phyloP scores from a whole-genome alignment of 2,888 invertebrate species.

The Linnaemya vulpina region DNA sequence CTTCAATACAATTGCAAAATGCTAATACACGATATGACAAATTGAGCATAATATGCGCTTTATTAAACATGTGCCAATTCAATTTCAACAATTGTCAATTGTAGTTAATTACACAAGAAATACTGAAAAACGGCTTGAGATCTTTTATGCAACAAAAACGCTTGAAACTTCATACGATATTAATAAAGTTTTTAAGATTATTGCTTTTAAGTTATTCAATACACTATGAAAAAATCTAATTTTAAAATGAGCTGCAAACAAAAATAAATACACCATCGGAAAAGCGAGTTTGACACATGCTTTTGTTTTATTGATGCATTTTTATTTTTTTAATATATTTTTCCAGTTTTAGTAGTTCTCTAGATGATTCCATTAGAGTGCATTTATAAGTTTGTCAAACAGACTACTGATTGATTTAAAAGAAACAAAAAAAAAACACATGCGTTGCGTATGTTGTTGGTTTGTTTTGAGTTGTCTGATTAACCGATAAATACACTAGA shows the following conservation, averaged over 20 bases:
- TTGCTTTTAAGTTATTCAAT: not conserved
- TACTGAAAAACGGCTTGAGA: constrained; percentile 37
- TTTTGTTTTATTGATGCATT: constrained; percentile 20
- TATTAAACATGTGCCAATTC: constrained; percentile 37
- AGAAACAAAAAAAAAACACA: not conserved
- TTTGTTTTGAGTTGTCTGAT: constrained; percentile 35
- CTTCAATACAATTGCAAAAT: constrained; percentile 44
- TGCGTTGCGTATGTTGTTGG: not conserved
- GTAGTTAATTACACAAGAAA: constrained; percentile 37
- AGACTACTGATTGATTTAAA: not conserved
- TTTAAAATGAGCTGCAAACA: constrained; percentile 1
- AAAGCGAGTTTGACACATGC: constrained; percentile 4
- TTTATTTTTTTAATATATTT: constrained; percentile 17
- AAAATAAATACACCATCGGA: constrained; percentile 15
- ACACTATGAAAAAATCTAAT: constrained; percentile 4
- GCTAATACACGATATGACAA: constrained; percentile 17
- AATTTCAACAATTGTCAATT: constrained; percentile 51
- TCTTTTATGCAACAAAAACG: constrained; percentile 7
- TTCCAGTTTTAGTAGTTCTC: constrained; percentile 6
- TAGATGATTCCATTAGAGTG: constrained; percentile 42
- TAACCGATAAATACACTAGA: constrained; percentile 11
- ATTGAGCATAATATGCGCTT: constrained; percentile 31
- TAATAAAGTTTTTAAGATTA: not conserved
- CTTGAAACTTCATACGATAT: constrained; percentile 19
- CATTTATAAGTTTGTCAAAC: constrained; percentile 32